Evolutionary conservation across 2,797 vertebrate genomes (phyloP), one percentile per base, ranked within the genome.

Genomic region (Brachymystax lenok): DNA sequence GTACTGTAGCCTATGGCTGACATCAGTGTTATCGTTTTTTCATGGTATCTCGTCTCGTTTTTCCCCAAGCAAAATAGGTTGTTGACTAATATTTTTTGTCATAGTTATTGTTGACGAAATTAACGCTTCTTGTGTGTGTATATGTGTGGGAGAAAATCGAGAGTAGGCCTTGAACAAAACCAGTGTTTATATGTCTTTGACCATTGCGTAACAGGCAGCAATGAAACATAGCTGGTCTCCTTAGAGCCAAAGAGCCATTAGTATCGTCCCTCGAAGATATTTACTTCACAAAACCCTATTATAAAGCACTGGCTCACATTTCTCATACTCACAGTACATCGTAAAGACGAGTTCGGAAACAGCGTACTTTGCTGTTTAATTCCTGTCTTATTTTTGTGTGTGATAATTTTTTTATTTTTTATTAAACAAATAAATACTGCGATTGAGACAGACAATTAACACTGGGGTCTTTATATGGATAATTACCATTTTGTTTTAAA

Each of bases 181-280:
- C 10, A 46, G 19, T 74, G 56, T 61, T 74, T 61, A 56, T 40
- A 13, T 63, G 72, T 56, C 82, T 78, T 83, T 79, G 78, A 56
- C 35, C 74, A 21, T 70, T 73, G 68, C 67, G 75, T 75, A 54
- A 54, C 54, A 21, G 24, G 5, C 5, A n/a, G 6, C 19, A 17
- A 17, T 19, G 7, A 59, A 88, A 82, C 61, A 69, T 35, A 80
- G 64, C 75, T 79, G 56, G 66, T 24, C 79, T 90, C 87, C 84
- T 83, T 69, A 66, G 87, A 86, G 85, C 83, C 84, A 5, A n/a
- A 50, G 5, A 75, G 71, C 78, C 73, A 68, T 83, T 61, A 24
- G n/a, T 8, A 5, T 40, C 40, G 8, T 40, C 79, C 82, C 81
- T 28, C 27, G 73, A 85, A 85, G 79, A 82, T 73, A 46, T 78